phyloP scores from a whole-genome alignment of 2,888 invertebrate species.

The Nymphalis polychloros region DNA sequence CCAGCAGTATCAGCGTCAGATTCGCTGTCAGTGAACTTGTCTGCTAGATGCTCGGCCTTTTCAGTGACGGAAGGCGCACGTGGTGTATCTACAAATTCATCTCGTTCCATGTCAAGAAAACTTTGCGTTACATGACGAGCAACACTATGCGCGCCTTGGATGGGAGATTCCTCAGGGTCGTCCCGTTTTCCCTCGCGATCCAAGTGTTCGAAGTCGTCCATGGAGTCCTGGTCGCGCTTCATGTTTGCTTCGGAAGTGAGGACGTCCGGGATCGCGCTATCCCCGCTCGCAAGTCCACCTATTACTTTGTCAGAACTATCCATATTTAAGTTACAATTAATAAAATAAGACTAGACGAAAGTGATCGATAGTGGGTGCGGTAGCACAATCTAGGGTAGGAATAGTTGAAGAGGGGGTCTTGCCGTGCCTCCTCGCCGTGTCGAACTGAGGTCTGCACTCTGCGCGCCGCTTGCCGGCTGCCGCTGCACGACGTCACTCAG shows the following conservation, averaged over 20 bases:
- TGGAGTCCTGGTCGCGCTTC: conserved; percentile 85
- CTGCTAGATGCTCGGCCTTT: conserved; percentile 69
- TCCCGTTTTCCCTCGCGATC: conserved; percentile 80
- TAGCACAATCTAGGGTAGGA: conserved; percentile 47
- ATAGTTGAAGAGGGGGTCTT: conserved; percentile 58
- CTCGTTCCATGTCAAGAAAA: conserved; percentile 78
- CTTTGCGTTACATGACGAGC: conserved; percentile 63
- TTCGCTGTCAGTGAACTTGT: conserved; percentile 83
- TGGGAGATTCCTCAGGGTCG: conserved; percentile 60
- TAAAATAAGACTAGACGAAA: conserved; percentile 45
- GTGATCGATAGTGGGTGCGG: conserved; percentile 65
- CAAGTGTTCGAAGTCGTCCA: conserved; percentile 88
- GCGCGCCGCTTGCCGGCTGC: conserved; percentile 52
- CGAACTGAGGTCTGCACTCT: conserved; percentile 60
- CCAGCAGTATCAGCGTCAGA: conserved; percentile 78
- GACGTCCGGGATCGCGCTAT: conserved; percentile 47
- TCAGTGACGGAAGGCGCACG: conserved; percentile 65
- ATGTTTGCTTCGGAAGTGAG: conserved; percentile 47
- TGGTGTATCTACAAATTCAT: conserved; percentile 64
- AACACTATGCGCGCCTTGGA: conserved; percentile 48
- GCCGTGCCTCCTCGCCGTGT: conserved; percentile 67
- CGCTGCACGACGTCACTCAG: conserved; percentile 74
- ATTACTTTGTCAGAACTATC: conserved; percentile 65
- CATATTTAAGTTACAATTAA: conserved; percentile 52
- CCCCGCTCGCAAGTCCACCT: conserved; percentile 66